These are phyloP conservation scores for Pantherophis vulpinus DNA, from an alignment of 2,797 vertebrate species.

Conservation along the genomic window DNA sequence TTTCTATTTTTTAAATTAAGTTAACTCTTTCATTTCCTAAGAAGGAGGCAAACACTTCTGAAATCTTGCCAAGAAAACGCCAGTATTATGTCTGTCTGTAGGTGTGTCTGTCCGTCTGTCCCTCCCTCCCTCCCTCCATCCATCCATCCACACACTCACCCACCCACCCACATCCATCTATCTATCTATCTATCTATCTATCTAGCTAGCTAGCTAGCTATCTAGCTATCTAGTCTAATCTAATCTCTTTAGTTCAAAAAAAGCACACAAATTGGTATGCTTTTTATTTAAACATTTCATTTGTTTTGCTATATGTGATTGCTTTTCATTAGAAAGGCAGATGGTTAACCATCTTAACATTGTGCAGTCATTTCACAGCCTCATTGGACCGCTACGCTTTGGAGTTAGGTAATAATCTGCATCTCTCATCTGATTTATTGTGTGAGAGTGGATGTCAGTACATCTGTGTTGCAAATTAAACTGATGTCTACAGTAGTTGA, in stretches of 20 bases:
- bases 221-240: too few relatives aligned
- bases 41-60: background rate
- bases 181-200: too few relatives aligned
- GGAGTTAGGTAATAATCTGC: constrained; percentile 24
- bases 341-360: background rate
- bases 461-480: constrained; percentile 39
- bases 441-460: background rate
- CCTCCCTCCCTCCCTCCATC: background rate
- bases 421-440: constrained; percentile 45
- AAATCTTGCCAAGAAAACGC: background rate
- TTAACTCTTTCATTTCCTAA: background rate
- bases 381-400: background rate
- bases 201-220: too few relatives aligned
- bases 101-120: background rate
- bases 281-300: background rate
- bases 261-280: background rate
- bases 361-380: background rate
- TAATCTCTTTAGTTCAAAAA: background rate
- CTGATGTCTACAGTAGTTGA: constrained; percentile 28
- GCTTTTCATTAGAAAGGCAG: background rate
- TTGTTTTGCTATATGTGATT: background rate
- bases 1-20: background rate
- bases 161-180: too few relatives aligned
- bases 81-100: background rate
- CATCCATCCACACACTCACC: too few relatives aligned